Base-by-base conservation (phyloP, 2,797 vertebrate species). In the Rhincodon typus region DNA sequence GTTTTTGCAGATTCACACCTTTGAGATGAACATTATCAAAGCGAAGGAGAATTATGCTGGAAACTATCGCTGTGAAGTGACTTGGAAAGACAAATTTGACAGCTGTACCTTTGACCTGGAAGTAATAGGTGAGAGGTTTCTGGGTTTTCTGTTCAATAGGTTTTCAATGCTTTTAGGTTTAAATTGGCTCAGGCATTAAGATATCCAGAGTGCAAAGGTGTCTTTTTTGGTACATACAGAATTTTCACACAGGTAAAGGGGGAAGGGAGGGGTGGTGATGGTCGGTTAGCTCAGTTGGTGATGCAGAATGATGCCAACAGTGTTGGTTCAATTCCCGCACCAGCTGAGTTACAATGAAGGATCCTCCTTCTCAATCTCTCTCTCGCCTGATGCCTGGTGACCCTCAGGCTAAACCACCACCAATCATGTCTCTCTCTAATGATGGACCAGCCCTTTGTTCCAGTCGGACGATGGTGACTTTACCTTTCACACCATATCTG, bases 11-110 rank as follows among this genome's bases (percentile, higher is more conserved):
- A 96, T 99, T 25, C 98, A 99, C 96, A 99, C 99, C 0, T 99
- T 99, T 96, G 99, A 99, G 97, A 99, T 99, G 99, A 98, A 98
- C 91, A 99, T 99, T 96, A 99, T 99, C 97, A 98, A 99, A 97
- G 99, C 99, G 96, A 99, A 99, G 97, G 98, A 99, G 25, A 99
- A 99, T 97, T 99, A 98, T 0, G 98, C 98, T 46, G 99, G 99
- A 53, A 99, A 99, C 97, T 99, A 99, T 97, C 98, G 99, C 95
- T 99, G 99, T n/a, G 99, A 99, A 97, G 99, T 99, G 96, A 98
- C 97, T 96, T 99, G 99, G 96, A 99, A 99, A 97, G 99, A 99
- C 97, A 99, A 99, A 97, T 99, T 99, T 97, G 99, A 99, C 97
- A 99, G 98, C 97, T 99, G 98, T 94, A 98, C 98, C 70, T 99